A percentile compares a stretch with the other conserved stretches of the same genome.
These are phyloP conservation scores for Margaritifera margaritifera DNA, from an alignment of 2,888 invertebrate genomes.

Conservation along the genomic window DNA sequence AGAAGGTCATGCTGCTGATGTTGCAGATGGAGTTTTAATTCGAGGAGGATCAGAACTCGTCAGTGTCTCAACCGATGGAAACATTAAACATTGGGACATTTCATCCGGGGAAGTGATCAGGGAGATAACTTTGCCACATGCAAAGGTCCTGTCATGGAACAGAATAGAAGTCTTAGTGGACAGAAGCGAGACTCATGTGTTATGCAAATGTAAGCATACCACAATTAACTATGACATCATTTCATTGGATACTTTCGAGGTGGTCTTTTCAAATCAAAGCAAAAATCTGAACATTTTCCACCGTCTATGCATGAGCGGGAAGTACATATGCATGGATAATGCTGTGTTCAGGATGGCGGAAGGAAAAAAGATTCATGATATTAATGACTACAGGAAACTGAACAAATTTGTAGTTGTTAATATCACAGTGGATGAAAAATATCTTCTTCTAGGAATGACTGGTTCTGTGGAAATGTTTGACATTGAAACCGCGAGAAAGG, in stretches of 20 bases:
- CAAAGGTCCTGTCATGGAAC: constrained; percentile 23
- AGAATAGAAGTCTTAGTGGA: constrained; percentile 20
- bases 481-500: constrained; percentile 22
- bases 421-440: constrained; percentile 31
- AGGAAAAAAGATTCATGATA: constrained; percentile 33
- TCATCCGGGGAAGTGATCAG: constrained; percentile 29
- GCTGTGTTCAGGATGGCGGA: constrained; percentile 29
- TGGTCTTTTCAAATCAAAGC: constrained; percentile 24
- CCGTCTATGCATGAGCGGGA: constrained; percentile 19
- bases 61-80: constrained; percentile 25
- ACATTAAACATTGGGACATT: constrained; percentile 27
- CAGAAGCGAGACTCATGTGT: constrained; percentile 27
- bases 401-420: constrained; percentile 25
- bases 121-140: constrained; percentile 19
- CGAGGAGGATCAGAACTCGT: constrained; percentile 25
- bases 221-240: constrained; percentile 16
- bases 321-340: constrained; percentile 37
- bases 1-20: constrained; percentile 26
- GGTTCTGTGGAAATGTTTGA: constrained; percentile 27
- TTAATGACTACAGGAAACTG: constrained; percentile 32
- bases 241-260: constrained; percentile 23
- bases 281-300: constrained; percentile 21
- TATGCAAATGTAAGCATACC: constrained; percentile 21
- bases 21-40: constrained; percentile 26
- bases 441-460: constrained; percentile 29